Base-by-base conservation (phyloP, 2,113 vertebrate species). In the Periophthalmus modestus region DNA sequence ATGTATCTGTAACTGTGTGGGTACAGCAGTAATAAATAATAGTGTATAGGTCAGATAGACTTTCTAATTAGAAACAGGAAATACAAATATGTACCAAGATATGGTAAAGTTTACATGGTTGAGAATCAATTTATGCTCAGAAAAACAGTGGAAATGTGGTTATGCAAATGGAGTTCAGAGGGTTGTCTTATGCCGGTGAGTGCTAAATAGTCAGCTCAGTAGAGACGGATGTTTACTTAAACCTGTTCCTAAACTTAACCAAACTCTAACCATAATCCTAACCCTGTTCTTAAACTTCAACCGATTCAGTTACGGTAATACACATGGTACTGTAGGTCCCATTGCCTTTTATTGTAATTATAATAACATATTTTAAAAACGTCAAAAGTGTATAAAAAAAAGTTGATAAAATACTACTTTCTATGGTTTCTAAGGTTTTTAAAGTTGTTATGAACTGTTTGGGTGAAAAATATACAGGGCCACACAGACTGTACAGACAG, bases 401-500 rank as follows among this genome's bases (percentile, higher is more conserved):
- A 43, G 7, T 43, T 43, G 10, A 10, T 43, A 2, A 43, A 43
- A 43, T 43, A 43, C 39, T 10, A 43, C 39, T 10, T 43, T 43
- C 39, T 43, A 43, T 11, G 39, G 39, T 28, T 28, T 28, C 28
- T 28, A 28, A 28, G 28, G 9, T 39, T 39, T 7, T 2, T 21
- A 21, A 9, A n/a, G 6, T 19, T 39, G 55, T 11, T 75, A 76
- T 67, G 52, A 67, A 61, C 83, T 52, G 73, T 54, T 65, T 52
- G 66, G 68, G 24, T 76, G 48, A 73, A 73, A 43, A 84, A 76
- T 77, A 0, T 36, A 58, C 0, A 36, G 75, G 83, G 68, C 79
- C 83, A 75, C 81, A 83, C 86, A 79, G 69, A n/a, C 15, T 13
- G 70, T 1, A 15, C 36, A 74, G 71, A 82, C 73, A 80, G 9